These are phyloP conservation scores for Smithornis capensis DNA, from an alignment of 2,113 vertebrate genomes.

Conservation along the genomic window DNA sequence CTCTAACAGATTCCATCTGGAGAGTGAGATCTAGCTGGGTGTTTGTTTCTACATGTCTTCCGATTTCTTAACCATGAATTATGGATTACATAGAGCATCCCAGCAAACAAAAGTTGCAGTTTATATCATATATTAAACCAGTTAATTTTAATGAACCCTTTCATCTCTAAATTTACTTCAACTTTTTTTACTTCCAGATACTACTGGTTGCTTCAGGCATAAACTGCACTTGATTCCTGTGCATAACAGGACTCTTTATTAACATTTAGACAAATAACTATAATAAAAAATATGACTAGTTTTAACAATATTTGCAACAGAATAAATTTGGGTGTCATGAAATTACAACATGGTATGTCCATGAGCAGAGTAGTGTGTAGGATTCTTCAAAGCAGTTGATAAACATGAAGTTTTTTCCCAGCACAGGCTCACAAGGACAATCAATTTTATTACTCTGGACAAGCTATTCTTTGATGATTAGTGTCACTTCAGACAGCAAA, in stretches of 20 bases:
- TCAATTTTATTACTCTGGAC: neutral
- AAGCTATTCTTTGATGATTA: neutral
- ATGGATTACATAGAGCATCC: neutral
- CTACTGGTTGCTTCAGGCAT: neutral
- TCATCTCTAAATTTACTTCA: neutral
- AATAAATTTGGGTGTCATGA: neutral
- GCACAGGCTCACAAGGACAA: neutral
- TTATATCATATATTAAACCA: neutral
- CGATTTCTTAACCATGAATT: neutral
- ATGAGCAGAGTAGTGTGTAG: neutral
- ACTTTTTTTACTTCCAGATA: neutral
- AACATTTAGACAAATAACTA: neutral
- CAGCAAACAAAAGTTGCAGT: neutral
- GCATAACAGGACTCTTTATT: neutral
- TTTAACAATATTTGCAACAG: neutral
- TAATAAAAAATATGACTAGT: neutral
- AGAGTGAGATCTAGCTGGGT: neutral
- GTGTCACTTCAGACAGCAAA: neutral
- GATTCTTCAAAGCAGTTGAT: neutral
- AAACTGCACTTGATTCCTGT: neutral
- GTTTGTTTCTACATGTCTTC: neutral
- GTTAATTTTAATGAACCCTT: neutral
- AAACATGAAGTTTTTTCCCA: slow-evolving; percentile 13
- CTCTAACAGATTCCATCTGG: neutral
- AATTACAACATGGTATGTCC: neutral